phyloP scores from a whole-genome alignment of 1,140 invertebrate species.

The Battus philenor region DNA sequence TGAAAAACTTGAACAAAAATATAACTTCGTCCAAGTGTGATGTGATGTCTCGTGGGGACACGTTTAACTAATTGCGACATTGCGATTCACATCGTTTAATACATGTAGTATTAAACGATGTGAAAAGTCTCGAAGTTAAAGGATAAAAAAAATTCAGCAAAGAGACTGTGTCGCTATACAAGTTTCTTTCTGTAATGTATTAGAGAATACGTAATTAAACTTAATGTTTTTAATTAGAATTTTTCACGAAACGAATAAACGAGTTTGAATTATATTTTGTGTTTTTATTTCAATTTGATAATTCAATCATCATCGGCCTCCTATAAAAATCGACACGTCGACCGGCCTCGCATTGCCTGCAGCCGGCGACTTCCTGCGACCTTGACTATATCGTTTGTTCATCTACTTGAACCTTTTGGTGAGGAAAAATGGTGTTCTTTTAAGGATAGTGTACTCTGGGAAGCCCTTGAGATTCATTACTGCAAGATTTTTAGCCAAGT shows the following conservation, averaged over 20 bases:
- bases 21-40: too few relatives aligned
- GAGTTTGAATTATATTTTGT: constrained; percentile 26
- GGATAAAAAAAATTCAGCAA: neutral
- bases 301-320: too few relatives aligned
- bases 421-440: too few relatives aligned
- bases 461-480: too few relatives aligned
- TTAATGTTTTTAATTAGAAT: constrained; percentile 30
- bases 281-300: constrained; percentile 14
- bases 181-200: constrained; percentile 25
- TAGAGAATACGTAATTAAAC: constrained; percentile 41
- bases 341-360: too few relatives aligned
- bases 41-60: neutral
- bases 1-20: too few relatives aligned
- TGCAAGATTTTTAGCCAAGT: too few relatives aligned
- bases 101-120: neutral
- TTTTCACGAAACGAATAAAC: constrained; percentile 41
- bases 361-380: too few relatives aligned
- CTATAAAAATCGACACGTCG: too few relatives aligned
- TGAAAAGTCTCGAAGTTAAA: neutral
- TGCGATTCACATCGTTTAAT: neutral
- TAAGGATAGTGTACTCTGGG: too few relatives aligned
- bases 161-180: neutral
- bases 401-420: too few relatives aligned
- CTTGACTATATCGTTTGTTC: too few relatives aligned
- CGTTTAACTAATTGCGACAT: neutral